These are phyloP conservation scores for Gila robusta DNA, from an alignment of 2,797 vertebrate species.

Conservation along the genomic window DNA sequence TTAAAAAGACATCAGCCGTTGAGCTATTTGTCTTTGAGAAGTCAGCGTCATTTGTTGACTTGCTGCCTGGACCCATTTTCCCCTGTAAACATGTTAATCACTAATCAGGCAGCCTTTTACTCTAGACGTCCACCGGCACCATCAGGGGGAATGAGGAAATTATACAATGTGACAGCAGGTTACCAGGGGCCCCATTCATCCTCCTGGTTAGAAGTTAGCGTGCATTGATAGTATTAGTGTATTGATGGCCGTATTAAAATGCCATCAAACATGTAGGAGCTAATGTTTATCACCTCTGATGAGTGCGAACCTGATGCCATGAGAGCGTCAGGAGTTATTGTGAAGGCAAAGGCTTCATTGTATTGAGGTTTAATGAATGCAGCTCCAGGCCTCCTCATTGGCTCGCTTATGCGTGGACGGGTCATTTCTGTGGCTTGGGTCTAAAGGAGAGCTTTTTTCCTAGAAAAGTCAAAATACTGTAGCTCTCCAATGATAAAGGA, in stretches of 20 bases:
- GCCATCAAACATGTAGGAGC: constrained; percentile 70
- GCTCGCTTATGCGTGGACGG: neutral
- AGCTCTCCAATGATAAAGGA: constrained; percentile 6
- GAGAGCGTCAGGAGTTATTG: constrained; percentile 20
- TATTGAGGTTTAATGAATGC: constrained; percentile 47
- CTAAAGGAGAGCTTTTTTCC: neutral
- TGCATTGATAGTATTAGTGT: constrained; percentile 67
- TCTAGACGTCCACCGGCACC: constrained; percentile 66
- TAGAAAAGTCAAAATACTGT: constrained; percentile 4
- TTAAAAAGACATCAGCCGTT: constrained; percentile 75
- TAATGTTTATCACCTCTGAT: constrained; percentile 65
- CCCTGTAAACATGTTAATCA: constrained; percentile 79
- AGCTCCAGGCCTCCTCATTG: constrained; percentile 10
- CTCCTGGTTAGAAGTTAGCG: constrained; percentile 67
- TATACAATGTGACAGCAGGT: constrained; percentile 68
- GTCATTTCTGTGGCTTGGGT: constrained; percentile 13
- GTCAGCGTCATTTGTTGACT: constrained; percentile 56
- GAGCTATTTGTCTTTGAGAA: constrained; percentile 64
- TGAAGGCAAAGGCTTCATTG: constrained; percentile 7
- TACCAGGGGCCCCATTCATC: constrained; percentile 66
- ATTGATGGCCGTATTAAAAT: constrained; percentile 75
- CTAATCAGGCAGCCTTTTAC: constrained; percentile 74
- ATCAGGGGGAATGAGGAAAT: constrained; percentile 76
- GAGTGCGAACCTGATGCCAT: neutral
- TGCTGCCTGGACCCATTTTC: constrained; percentile 67